Conservation (phyloP, 2,888 invertebrate species). For the Drosophila lutescens region DNA sequence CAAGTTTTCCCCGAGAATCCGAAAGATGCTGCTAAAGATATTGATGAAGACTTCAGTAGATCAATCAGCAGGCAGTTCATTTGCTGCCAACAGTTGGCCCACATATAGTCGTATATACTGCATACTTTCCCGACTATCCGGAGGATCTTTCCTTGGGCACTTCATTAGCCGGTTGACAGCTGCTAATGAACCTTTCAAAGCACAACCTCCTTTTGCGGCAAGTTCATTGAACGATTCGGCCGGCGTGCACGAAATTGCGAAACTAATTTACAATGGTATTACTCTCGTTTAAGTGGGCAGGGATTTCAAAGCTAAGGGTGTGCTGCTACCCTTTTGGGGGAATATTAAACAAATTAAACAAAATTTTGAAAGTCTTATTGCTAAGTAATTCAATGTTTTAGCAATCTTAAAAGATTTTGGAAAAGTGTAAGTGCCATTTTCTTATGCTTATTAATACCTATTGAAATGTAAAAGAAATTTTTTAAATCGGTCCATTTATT, state of each 20-base stretch:
- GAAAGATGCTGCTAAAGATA: slow-evolving; percentile 35
- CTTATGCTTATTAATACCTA: too few species aligned
- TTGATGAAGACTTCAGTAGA: slow-evolving; percentile 56
- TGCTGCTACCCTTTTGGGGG: slow-evolving; percentile 13
- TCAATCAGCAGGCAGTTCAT: slow-evolving; percentile 63
- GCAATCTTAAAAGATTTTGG: too few species aligned
- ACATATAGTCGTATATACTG: slow-evolving; percentile 41
- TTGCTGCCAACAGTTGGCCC: slow-evolving; percentile 63
- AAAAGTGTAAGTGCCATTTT: too few species aligned
- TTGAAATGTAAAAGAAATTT: too few species aligned
- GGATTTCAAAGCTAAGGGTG: background rate
- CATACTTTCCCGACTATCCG: slow-evolving; percentile 38
- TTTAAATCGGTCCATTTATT: too few species aligned
- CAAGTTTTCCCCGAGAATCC: slow-evolving; percentile 48
- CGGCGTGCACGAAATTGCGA: slow-evolving; percentile 69
- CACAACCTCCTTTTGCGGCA: slow-evolving; percentile 19
- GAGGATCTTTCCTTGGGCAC: slow-evolving; percentile 46
- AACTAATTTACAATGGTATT: slow-evolving; percentile 73
- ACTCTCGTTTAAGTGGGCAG: slow-evolving; percentile 61
- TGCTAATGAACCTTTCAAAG: slow-evolving; percentile 64
- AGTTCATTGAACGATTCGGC: slow-evolving; percentile 69
- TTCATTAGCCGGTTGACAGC: slow-evolving; percentile 67
- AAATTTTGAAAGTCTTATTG: too few species aligned
- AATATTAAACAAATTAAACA: too few species aligned
- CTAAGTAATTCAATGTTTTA: too few species aligned